Conservation (phyloP, 2,888 invertebrate species). For the Drosophila meridionalis region DNA sequence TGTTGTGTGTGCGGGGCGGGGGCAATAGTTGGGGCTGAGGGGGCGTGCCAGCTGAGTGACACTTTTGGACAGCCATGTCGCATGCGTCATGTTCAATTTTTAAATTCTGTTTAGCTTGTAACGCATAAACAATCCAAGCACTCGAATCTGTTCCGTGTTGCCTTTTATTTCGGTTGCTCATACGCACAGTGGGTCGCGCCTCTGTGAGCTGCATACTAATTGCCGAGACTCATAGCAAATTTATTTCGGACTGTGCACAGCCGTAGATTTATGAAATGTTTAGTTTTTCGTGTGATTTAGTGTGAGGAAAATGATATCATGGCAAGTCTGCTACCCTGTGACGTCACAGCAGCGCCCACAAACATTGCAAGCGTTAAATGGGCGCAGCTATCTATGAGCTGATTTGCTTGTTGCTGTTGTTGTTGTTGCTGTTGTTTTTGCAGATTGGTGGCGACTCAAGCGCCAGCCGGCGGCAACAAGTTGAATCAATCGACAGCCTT, state of each 20-base stretch:
- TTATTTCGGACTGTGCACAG: constrained; percentile 15
- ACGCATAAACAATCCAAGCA: constrained; percentile 70
- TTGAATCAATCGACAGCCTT: constrained; percentile 59
- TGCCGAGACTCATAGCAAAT: constrained; percentile 30
- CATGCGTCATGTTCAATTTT: constrained; percentile 75
- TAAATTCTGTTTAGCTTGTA: constrained; percentile 66
- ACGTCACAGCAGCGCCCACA: constrained; percentile 49
- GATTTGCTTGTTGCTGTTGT: constrained; percentile 6
- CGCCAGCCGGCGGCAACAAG: constrained; percentile 60
- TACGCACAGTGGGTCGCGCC: constrained; percentile 69
- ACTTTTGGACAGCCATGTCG: constrained; percentile 73
- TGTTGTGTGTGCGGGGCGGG: constrained; percentile 7
- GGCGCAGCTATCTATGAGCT: constrained; percentile 35
- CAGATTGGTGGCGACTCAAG: constrained; percentile 51
- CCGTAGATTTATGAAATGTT: constrained; percentile 52
- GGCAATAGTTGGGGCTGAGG: constrained; percentile 17
- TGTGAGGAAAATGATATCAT: constrained; percentile 50
- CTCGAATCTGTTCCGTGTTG: constrained; percentile 67
- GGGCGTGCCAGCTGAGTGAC: constrained; percentile 57
- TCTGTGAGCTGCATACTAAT: constrained; percentile 68
- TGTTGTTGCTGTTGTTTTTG: constrained; percentile 16
- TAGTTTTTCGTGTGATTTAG: constrained; percentile 40
- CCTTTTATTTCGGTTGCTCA: constrained; percentile 58
- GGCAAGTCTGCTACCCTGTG: constrained; percentile 31
- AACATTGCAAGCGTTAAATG: constrained; percentile 21